Percentiles rank a stretch among this genome's conserved stretches.
Conservation (phyloP, 37 sponge, comb jelly and placozoan species). For the Amphimedon queenslandica region DNA sequence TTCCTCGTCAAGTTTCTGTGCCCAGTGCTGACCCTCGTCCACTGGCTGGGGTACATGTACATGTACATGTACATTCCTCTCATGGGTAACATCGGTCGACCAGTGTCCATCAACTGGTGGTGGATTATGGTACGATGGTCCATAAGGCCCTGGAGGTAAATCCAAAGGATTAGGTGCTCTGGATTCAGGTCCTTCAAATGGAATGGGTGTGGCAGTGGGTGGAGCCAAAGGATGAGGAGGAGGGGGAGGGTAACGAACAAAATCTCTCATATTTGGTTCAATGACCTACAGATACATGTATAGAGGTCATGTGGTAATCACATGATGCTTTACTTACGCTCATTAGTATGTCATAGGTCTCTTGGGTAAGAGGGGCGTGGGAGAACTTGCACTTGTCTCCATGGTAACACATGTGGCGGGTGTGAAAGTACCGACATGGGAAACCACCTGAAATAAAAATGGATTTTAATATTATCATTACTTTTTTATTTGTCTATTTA, state of each 20-base stretch:
- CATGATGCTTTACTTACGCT: too few relatives aligned
- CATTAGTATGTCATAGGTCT: constrained; percentile 56
- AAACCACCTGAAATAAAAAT: constrained; percentile 78
- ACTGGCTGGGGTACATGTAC: background rate
- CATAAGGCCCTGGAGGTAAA: background rate
- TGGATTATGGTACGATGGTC: background rate
- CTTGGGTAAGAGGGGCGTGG: constrained; percentile 76
- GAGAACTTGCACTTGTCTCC: constrained; percentile 86
- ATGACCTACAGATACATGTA: background rate
- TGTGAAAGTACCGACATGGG: constrained; percentile 87
- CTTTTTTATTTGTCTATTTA: background rate
- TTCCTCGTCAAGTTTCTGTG: background rate
- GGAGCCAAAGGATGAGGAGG: background rate
- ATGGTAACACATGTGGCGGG: constrained; percentile 54
- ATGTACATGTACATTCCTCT: too few relatives aligned
- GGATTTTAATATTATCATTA: too few relatives aligned
- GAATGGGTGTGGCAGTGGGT: background rate
- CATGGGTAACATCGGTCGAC: background rate
- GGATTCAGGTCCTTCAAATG: background rate
- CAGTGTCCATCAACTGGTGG: background rate
- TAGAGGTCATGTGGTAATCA: too few relatives aligned
- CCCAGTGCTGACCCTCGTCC: background rate
- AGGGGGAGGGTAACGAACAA: background rate
- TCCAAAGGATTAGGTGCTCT: background rate
- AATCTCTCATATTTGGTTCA: background rate